Evolutionary conservation across 2,113 vertebrate genomes (phyloP).

Genomic region (Anguilla japonica): DNA sequence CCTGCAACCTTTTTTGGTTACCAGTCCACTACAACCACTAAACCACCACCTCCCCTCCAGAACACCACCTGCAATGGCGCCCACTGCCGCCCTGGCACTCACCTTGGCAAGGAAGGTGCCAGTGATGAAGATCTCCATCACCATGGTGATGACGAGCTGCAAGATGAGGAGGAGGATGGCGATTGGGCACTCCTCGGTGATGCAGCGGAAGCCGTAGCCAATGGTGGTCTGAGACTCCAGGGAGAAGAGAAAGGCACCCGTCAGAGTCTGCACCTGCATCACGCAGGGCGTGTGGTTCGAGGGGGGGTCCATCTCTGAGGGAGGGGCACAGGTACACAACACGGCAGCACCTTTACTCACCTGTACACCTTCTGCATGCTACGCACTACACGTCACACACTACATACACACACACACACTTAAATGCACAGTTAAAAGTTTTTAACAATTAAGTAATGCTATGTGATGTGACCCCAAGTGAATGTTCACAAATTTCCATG

Average conservation of each 20-base stretch:
- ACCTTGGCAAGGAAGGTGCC: conserved; percentile 95
- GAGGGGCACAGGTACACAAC: not conserved
- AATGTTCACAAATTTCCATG: not conserved
- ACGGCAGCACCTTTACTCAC: not conserved
- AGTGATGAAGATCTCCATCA: conserved; percentile 97
- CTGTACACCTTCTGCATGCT: not conserved
- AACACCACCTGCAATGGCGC: no score
- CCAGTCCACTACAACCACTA: no score
- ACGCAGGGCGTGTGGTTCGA: conserved; percentile 96
- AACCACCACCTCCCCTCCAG: no score
- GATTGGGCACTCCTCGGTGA: conserved; percentile 91
- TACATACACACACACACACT: not conserved
- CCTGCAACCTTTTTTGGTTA: no score
- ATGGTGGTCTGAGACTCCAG: conserved; percentile 97
- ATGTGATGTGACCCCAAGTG: no score
- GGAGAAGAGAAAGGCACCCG: conserved; percentile 94
- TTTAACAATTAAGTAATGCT: no score
- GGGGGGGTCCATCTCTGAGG: conserved; percentile 73
- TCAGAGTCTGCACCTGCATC: conserved; percentile 94
- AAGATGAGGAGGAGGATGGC: conserved; percentile 92
- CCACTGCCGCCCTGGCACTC: not conserved
- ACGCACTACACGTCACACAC: not conserved
- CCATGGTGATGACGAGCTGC: conserved; percentile 94
- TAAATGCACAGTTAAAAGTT: not conserved
- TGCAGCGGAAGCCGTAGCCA: conserved; percentile 94